Percentiles rank a stretch among this genome's conserved stretches.
These are phyloP conservation scores for Phrynosoma platyrhinos DNA, from an alignment of 2,113 vertebrate species.

Conservation along the genomic window DNA sequence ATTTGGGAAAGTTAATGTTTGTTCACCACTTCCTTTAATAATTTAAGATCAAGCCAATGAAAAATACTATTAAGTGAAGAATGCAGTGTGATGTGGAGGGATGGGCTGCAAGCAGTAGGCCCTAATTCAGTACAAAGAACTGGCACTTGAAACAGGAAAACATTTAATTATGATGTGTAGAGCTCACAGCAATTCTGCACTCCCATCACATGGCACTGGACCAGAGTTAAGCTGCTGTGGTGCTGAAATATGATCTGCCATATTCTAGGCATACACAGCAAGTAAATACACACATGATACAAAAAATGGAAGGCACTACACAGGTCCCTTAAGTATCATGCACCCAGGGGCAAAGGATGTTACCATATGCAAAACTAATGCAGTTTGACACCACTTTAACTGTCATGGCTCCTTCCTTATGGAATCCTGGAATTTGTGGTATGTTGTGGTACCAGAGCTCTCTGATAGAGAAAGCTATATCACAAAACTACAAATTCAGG, in stretches of 20 bases:
- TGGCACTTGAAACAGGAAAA: slow-evolving; percentile 21
- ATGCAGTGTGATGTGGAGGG: slow-evolving; percentile 15
- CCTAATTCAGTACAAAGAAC: slow-evolving; percentile 25
- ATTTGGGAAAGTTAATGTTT: slow-evolving; percentile 41
- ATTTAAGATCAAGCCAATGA: slow-evolving; percentile 44
- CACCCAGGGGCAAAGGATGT: too few relatives aligned
- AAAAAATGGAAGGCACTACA: neutral
- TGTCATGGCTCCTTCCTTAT: too few relatives aligned
- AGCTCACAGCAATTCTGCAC: too few relatives aligned
- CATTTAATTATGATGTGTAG: neutral
- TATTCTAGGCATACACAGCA: neutral
- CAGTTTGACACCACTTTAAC: too few relatives aligned
- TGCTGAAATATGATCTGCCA: neutral
- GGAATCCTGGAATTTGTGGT: too few relatives aligned
- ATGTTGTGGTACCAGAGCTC: too few relatives aligned
- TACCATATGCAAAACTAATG: too few relatives aligned
- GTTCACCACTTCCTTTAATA: slow-evolving; percentile 45
- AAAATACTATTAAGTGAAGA: slow-evolving; percentile 39
- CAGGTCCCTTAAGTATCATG: neutral
- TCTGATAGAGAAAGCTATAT: too few relatives aligned
- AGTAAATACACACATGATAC: neutral
- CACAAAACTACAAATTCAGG: too few relatives aligned
- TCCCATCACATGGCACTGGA: neutral
- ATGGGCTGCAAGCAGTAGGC: slow-evolving; percentile 37
- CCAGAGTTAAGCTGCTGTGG: neutral